phyloP scores from a whole-genome alignment of 2,888 invertebrate genomes.

The Tachina grossa region DNA sequence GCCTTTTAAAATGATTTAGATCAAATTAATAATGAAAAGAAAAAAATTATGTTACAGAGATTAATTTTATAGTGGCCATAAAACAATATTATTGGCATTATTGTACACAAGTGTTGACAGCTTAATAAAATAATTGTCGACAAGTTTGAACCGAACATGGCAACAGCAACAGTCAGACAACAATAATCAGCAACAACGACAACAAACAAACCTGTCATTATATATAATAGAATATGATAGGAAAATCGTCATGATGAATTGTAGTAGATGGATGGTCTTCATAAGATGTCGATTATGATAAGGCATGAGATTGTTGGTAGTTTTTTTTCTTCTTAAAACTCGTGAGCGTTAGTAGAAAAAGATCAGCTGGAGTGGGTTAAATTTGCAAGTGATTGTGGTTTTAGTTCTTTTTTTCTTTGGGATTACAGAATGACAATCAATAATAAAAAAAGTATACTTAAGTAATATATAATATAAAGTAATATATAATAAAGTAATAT shows the following conservation, averaged over 20 bases:
- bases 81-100: slow-evolving; percentile 81
- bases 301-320: background rate
- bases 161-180: slow-evolving; percentile 37
- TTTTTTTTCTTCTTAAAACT: background rate
- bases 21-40: background rate
- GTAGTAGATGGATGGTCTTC: background rate
- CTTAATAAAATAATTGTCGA: slow-evolving; percentile 82
- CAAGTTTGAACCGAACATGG: slow-evolving; percentile 59
- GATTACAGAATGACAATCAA: too few relatives aligned
- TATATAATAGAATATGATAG: slow-evolving; percentile 4
- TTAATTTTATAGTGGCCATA: slow-evolving; percentile 76
- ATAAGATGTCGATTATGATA: background rate
- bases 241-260: background rate
- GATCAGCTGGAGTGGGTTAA: too few relatives aligned
- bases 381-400: too few relatives aligned
- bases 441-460: too few relatives aligned
- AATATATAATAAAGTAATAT: too few relatives aligned
- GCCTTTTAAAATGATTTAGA: background rate
- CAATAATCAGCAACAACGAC: slow-evolving; percentile 44
- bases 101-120: slow-evolving; percentile 81
- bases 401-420: too few relatives aligned
- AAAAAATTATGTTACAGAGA: slow-evolving; percentile 66
- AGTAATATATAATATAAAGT: too few relatives aligned
- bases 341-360: background rate
- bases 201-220: slow-evolving; percentile 25